phyloP scores from a whole-genome alignment of 2,888 invertebrate genomes.

The Eilema sororculum region DNA sequence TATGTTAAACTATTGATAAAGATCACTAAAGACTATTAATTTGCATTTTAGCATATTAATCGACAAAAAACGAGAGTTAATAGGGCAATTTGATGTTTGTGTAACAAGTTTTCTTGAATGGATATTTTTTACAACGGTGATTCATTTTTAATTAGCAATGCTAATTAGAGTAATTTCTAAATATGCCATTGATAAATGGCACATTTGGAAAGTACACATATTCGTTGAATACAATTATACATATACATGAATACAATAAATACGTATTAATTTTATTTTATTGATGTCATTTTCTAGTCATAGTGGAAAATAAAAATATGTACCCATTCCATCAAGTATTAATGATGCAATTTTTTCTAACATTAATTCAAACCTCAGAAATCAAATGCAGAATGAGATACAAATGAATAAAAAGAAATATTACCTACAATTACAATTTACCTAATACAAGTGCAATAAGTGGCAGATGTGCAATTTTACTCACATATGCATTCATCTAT shows the following conservation, averaged over 20 bases:
- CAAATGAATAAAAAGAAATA: slow-evolving; percentile 2
- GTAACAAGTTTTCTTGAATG: not conserved
- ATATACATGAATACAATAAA: too few relatives aligned
- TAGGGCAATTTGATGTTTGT: slow-evolving; percentile 21
- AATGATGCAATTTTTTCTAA: too few relatives aligned
- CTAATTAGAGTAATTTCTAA: not conserved
- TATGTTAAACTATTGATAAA: slow-evolving; percentile 27
- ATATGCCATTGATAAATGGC: not conserved
- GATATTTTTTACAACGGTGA: not conserved
- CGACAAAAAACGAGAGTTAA: slow-evolving; percentile 18
- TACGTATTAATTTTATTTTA: too few relatives aligned
- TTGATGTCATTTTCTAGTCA: too few relatives aligned
- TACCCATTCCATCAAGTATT: too few relatives aligned
- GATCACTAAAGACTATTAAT: slow-evolving; percentile 17
- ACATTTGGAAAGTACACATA: not conserved
- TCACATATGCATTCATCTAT: slow-evolving; percentile 23
- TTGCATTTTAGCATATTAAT: slow-evolving; percentile 33
- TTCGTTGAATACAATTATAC: too few relatives aligned
- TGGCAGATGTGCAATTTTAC: slow-evolving; percentile 14
- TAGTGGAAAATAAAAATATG: too few relatives aligned
- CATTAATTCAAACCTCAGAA: not conserved
- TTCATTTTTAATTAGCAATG: slow-evolving; percentile 6
- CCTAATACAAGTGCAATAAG: not conserved
- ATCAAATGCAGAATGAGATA: not conserved
- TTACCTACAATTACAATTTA: too few relatives aligned